A percentile compares a stretch with the other conserved stretches of the same genome.
Conservation (phyloP, 2,888 invertebrate species). For the Perizoma affinitatum region DNA sequence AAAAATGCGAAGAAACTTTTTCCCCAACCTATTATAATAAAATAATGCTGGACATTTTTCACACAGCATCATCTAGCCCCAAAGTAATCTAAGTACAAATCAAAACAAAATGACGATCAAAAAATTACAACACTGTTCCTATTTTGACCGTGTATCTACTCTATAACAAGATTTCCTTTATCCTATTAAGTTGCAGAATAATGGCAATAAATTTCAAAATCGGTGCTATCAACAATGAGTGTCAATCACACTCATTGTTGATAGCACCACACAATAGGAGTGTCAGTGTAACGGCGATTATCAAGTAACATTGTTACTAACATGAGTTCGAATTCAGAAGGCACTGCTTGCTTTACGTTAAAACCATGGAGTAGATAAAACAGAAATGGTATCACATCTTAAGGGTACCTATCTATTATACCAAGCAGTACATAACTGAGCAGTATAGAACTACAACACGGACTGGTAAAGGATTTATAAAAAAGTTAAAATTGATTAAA, state of each 20-base stretch:
- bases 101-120: not conserved
- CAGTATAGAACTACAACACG: too few species aligned
- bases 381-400: not conserved
- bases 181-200: conserved; percentile 15
- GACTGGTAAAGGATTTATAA: too few species aligned
- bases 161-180: conserved; percentile 9
- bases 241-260: conserved; percentile 35
- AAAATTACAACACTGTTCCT: not conserved
- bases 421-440: too few species aligned
- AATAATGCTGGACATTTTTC: too few species aligned
- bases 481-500: too few species aligned
- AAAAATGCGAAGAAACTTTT: too few species aligned
- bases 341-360: conserved; percentile 62
- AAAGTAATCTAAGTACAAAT: not conserved
- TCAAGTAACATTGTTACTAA: conserved; percentile 64
- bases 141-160: not conserved
- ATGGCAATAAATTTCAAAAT: conserved; percentile 24
- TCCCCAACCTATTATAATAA: too few species aligned
- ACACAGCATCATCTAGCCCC: too few species aligned
- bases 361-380: conserved; percentile 1
- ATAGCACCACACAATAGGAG: conserved; percentile 50
- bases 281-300: conserved; percentile 52
- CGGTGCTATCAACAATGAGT: conserved; percentile 25
- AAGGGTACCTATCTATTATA: too few species aligned
- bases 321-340: conserved; percentile 65